Base-by-base conservation (phyloP, 2,888 invertebrate genomes). In the Heliconius ismenius region DNA sequence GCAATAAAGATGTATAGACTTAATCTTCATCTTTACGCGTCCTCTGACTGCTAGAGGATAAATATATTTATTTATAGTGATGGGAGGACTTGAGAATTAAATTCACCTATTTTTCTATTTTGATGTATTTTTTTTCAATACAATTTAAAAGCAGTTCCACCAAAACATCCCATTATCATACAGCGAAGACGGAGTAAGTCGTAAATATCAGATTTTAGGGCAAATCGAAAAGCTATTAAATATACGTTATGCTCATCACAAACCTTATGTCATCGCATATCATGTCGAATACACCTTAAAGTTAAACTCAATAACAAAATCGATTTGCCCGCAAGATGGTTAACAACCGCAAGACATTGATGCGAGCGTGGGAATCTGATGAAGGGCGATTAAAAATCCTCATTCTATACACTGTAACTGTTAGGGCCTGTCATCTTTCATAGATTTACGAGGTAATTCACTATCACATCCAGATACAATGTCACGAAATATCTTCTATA, bases 261-360 rank as follows among this genome's bases (percentile, higher is more conserved):
- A 49, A n/a, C 49, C 43, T 69, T 64, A 24, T 60, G 24, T 62
- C 49, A 24, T 75, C 63, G 65, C 72, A 78, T 72, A 32, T 76
- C 76, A 79, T 79, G 76, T 77, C 78, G 32, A 73, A 79, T 79
- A 80, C 81, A 79, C 79, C 78, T 78, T 78, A 78, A 65, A 65
- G 65, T 36, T 65, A 65, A 81, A 80, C 79, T 80, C 78, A 80
- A 81, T 79, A 82, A 82, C 79, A 81, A 82, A 81, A 81, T 82
- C 81, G 81, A 81, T 82, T 82, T 78, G 76, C 76, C 74, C 70
- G 70, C 81, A 64, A 82, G 79, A 83, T 83, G 79, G 79, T 79
- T 75, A 76, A 76, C 78, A 73, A 82, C 82, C 81, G 78, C 82
- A 82, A 82, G 73, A 78, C 78, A 79, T 82, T 73, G 79, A 74